phyloP scores from a whole-genome alignment of 2,888 invertebrate genomes.

The Syritta pipiens region DNA sequence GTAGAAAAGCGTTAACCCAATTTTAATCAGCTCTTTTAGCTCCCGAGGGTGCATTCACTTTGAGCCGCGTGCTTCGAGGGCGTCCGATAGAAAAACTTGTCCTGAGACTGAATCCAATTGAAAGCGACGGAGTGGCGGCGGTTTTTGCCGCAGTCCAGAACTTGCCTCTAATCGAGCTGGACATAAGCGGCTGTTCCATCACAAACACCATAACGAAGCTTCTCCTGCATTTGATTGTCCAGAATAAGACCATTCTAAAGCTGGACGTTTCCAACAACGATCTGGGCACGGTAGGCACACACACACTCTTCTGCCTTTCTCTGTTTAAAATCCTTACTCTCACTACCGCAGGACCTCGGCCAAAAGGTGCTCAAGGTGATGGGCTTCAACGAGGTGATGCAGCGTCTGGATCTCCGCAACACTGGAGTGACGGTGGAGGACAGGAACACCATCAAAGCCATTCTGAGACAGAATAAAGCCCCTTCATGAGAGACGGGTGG shows the following conservation, averaged over 20 bases:
- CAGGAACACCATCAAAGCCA: conserved; percentile 73
- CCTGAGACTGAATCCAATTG: conserved; percentile 77
- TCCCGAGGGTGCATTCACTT: conserved; percentile 75
- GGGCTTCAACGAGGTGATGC: conserved; percentile 74
- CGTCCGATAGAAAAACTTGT: conserved; percentile 74
- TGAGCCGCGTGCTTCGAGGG: conserved; percentile 74
- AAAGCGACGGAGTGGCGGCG: conserved; percentile 77
- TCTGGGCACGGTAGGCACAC: conserved; percentile 73
- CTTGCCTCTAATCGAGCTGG: conserved; percentile 74
- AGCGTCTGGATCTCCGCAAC: conserved; percentile 75
- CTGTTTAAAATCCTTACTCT: background rate
- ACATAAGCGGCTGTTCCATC: conserved; percentile 76
- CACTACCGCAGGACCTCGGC: conserved; percentile 74
- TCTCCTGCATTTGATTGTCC: conserved; percentile 75
- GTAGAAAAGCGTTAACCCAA: background rate
- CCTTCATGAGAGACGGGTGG: too few species aligned
- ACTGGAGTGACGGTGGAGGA: conserved; percentile 74
- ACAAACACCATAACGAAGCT: conserved; percentile 74
- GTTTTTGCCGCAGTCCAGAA: conserved; percentile 74
- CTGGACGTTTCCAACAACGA: conserved; percentile 76
- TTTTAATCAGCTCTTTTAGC: conserved; percentile 38
- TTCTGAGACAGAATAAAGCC: conserved; percentile 68
- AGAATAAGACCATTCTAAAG: conserved; percentile 73
- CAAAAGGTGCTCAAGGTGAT: conserved; percentile 75
- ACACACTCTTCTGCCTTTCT: background rate